Evolutionary conservation across 2,888 invertebrate genomes (phyloP).

Genomic region (Axea sp.): DNA sequence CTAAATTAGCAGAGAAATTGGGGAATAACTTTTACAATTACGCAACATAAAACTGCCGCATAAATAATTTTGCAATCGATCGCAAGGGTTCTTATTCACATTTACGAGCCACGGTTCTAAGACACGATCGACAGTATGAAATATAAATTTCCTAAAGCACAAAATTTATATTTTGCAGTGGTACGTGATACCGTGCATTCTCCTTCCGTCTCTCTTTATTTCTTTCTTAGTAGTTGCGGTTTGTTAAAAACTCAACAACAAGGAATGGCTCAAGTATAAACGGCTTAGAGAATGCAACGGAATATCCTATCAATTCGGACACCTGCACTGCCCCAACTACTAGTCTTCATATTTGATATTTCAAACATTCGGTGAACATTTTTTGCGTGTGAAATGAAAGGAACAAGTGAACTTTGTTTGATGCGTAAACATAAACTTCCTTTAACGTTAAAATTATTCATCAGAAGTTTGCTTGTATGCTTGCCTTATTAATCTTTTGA

Average conservation of each 20-base stretch:
- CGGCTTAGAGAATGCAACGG: constrained; percentile 18
- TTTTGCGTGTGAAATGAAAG: no score
- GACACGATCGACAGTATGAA: no score
- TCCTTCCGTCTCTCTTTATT: constrained; percentile 61
- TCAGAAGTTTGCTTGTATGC: no score
- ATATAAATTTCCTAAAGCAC: constrained; percentile 64
- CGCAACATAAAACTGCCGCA: not conserved
- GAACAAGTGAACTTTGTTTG: no score
- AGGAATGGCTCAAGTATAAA: constrained; percentile 36
- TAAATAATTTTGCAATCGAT: constrained; percentile 2
- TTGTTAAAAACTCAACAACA: constrained; percentile 65
- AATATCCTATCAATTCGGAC: not conserved
- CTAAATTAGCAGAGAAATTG: no score
- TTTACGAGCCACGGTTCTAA: constrained; percentile 47
- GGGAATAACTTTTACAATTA: no score
- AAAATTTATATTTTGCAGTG: constrained; percentile 63
- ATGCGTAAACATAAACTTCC: no score
- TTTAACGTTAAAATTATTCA: no score
- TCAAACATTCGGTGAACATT: not conserved
- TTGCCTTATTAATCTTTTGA: no score
- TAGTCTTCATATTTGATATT: not conserved
- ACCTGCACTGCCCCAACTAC: not conserved
- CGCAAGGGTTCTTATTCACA: constrained; percentile 3
- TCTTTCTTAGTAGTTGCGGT: constrained; percentile 60
- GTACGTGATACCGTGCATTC: constrained; percentile 64